Percentiles rank a stretch among this genome's conserved stretches.
Conservation (phyloP, 2,113 vertebrate species). For the Aythya baeri region DNA sequence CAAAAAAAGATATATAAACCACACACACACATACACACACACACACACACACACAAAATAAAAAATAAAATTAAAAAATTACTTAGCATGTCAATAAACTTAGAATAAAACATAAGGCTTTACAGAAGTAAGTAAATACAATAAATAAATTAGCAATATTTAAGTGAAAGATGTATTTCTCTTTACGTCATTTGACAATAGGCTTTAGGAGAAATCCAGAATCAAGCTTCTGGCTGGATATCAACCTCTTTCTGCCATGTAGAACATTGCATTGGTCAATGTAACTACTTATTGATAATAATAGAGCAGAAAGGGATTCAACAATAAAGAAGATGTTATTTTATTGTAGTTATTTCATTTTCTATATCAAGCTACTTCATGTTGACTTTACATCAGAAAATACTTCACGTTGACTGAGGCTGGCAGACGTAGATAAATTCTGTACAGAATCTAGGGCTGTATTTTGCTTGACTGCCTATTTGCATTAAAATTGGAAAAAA, state of each 20-base stretch:
- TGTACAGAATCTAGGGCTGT: not conserved
- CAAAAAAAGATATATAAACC: not conserved
- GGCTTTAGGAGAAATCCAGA: not conserved
- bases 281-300: not conserved
- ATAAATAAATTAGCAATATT: not conserved
- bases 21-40: too few relatives aligned
- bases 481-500: not conserved
- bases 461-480: not conserved
- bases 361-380: not conserved
- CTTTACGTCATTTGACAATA: not conserved
- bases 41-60: too few relatives aligned
- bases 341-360: not conserved
- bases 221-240: not conserved
- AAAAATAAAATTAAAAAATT: not conserved
- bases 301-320: not conserved
- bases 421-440: not conserved
- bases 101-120: not conserved
- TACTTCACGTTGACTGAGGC: not conserved
- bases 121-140: not conserved
- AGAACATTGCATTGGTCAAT: not conserved
- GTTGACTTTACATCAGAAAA: not conserved
- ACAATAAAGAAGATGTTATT: not conserved
- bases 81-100: not conserved
- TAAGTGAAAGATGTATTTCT: not conserved
- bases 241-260: not conserved